Conservation (phyloP, 2,888 invertebrate species). For the Heteropelma amictum region DNA sequence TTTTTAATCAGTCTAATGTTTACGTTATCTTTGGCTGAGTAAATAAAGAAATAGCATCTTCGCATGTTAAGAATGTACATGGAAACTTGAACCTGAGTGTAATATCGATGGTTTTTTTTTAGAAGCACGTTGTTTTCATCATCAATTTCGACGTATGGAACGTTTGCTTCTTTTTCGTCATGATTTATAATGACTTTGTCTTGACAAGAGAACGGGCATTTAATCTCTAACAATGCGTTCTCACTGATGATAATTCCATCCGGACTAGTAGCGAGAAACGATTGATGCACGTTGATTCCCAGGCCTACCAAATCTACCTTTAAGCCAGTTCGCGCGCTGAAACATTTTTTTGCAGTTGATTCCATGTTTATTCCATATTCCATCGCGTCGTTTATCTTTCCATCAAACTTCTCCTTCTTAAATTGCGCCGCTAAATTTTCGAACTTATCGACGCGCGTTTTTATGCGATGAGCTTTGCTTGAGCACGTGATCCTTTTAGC, state of each 20-base stretch:
- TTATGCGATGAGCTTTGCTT: constrained; percentile 14
- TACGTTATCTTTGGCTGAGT: background rate
- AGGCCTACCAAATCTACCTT: constrained; percentile 11
- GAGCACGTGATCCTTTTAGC: background rate
- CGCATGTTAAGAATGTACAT: constrained; percentile 6
- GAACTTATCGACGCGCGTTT: background rate
- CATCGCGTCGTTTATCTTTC: constrained; percentile 16
- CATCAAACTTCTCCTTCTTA: background rate
- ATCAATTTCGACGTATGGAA: constrained; percentile 3
- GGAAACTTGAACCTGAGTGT: constrained; percentile 26
- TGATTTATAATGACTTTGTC: background rate
- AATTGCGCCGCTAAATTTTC: constrained; percentile 19
- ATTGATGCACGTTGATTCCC: constrained; percentile 18
- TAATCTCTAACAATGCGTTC: background rate
- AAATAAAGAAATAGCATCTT: constrained; percentile 15
- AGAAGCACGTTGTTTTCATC: background rate
- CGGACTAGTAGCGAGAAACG: constrained; percentile 25
- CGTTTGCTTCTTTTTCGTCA: background rate
- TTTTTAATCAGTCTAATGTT: background rate
- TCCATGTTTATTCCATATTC: constrained; percentile 11
- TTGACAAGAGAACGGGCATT: constrained; percentile 19
- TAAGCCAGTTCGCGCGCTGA: background rate
- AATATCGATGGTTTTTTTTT: constrained; percentile 8
- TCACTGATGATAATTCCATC: constrained; percentile 28
- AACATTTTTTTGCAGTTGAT: constrained; percentile 1